Base-by-base conservation (phyloP, 2,113 vertebrate species). In the Chaenocephalus aceratus region DNA sequence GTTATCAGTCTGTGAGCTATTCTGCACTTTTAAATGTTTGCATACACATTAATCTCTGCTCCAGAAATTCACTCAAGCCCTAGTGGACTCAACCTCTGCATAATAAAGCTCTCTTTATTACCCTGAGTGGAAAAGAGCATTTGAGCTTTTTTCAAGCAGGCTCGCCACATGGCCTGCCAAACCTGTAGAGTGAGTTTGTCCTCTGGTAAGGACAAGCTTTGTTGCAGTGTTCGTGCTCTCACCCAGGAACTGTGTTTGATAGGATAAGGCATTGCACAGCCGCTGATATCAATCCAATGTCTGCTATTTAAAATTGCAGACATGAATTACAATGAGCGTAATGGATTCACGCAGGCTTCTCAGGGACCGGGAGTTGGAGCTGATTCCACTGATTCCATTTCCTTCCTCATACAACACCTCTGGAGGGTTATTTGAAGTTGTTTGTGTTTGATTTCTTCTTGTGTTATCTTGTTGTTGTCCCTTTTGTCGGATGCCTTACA, bases 201-300 rank as follows among this genome's bases (percentile, higher is more conserved):
- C 84, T 82, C 80, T 36, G 77, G 89, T 87, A 86, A 91, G 80
- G 75, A 88, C 77, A 52, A 8, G 57, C 84, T 91, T 87, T 89
- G 88, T 86, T 83, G 83, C 80, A 13, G 74, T 66, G 49, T 88
- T 79, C 59, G 15, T 68, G 74, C 77, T 66, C 73, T 86, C 88
- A 77, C 83, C 73, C 59, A 80, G 80, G 52, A 82, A 53, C 48
- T 36, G 62, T 23, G 86, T 88, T 75, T 87, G 88, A 90, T 86
- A 79, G 82, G 72, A 86, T 74, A 76, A 87, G 67, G 65, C 66
- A 71, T 77, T 34, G 74, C 74, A 53, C 65, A 72, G 51, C 78
- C 65, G 56, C 56, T 48, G 72, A 80, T 91, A 89, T 86, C 86
- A 89, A 88, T 87, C 80, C 67, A 4, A 6, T 46, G 56, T 58